These are phyloP conservation scores for Hyaena hyaena DNA, from an alignment of 2,113 vertebrate species.

Conservation along the genomic window DNA sequence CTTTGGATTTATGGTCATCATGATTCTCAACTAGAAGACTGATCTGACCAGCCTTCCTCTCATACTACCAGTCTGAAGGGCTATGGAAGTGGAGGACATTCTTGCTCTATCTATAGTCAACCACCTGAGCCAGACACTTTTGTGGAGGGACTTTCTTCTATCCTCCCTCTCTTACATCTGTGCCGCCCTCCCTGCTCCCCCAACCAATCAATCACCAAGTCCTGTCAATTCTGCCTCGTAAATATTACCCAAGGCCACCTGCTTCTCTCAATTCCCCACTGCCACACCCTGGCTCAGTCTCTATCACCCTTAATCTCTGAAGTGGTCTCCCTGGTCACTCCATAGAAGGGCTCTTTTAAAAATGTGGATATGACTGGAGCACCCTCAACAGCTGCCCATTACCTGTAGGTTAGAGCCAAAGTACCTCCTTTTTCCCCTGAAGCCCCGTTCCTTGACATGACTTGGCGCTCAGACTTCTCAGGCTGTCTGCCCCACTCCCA, in stretches of 20 bases:
- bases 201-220: background rate
- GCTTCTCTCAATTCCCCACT: background rate
- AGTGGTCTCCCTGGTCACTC: background rate
- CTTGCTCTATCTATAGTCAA: background rate
- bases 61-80: fast-evolving
- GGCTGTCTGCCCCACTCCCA: background rate
- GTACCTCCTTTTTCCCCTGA: background rate
- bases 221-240: background rate
- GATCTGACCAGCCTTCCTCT: no score
- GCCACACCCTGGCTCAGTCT: background rate
- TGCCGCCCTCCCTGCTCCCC: no score
- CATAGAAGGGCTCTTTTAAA: background rate
- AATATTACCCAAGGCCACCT: background rate
- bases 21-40: background rate
- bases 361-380: background rate
- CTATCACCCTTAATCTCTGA: background rate
- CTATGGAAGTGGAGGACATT: background rate
- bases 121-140: background rate
- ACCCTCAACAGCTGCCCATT: background rate
- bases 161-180: background rate
- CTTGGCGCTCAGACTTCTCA: background rate
- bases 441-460: background rate
- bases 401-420: background rate
- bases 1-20: background rate
- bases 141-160: background rate